A percentile compares a stretch with the other conserved stretches of the same genome.
phyloP scores from a whole-genome alignment of 2,113 vertebrate species.

The Mastomys coucha region DNA sequence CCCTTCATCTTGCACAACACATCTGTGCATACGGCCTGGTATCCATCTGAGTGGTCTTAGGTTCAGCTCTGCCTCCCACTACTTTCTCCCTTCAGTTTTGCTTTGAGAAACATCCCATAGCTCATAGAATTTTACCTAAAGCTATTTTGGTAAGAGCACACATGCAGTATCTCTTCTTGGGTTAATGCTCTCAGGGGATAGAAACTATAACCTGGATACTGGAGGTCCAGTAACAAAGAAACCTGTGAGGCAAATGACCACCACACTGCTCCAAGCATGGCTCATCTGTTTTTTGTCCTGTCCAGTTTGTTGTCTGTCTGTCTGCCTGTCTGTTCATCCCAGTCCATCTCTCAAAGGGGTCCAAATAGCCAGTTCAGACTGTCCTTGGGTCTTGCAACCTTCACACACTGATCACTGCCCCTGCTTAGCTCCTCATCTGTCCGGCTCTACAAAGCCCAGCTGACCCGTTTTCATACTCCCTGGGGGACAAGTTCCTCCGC shows the following conservation, averaged over 20 bases:
- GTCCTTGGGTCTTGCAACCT: too few species aligned
- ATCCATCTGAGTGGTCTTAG: not conserved
- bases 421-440: too few species aligned
- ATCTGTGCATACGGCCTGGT: too few species aligned
- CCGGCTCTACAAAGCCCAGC: not conserved
- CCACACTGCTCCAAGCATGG: rapidly evolving
- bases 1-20: not conserved
- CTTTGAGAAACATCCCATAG: not conserved
- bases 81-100: not conserved
- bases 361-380: not conserved
- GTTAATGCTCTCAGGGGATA: not conserved
- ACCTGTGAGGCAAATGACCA: not conserved
- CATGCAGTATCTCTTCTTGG: not conserved
- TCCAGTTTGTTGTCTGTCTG: not conserved
- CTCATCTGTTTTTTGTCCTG: not conserved
- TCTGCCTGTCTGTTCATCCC: too few species aligned
- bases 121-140: not conserved
- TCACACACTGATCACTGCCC: rapidly evolving
- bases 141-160: not conserved
- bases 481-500: not conserved
- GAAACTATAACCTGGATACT: not conserved
- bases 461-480: not conserved
- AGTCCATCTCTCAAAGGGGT: not conserved
- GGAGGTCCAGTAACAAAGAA: not conserved
- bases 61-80: not conserved